Base-by-base conservation (phyloP, 2,113 vertebrate genomes). In the Burhinus oedicnemus region DNA sequence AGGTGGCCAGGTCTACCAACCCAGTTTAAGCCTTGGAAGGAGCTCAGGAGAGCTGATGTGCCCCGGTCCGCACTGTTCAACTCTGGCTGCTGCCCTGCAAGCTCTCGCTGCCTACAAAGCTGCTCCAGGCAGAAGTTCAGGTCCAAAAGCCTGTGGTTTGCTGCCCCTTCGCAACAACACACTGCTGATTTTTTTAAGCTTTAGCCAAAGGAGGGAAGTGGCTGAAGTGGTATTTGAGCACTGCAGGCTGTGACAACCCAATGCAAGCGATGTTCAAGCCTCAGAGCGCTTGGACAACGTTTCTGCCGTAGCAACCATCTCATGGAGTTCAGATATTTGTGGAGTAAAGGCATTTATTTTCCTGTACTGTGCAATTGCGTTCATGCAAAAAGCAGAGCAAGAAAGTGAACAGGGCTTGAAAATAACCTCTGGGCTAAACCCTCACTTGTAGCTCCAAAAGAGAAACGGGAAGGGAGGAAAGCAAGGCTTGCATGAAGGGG, bases 281-380 rank as follows among this genome's bases (percentile, higher is more conserved):
- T 54, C 2, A 0, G 55, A 38, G 69, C 25, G 2, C 17, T 9
- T 29, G 47, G 51, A 5, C 15, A 25, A 11, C 0, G 9, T 1
- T 61, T 13, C 60, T 65, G 61, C 3, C 32, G 36, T 5, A 13
- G 23, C 20, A 52, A n/a, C 45, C 6, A 1, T 0, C 29, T 32
- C 70, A 32, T 0, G 2, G 70, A 47, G 61, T 8, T 45, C 3
- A 76, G 65, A 8, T 16, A 16, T 11, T 11, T 7, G 22, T 13
- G 61, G 12, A 18, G 60, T 8, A 12, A 10, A 27, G 64, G 4
- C 14, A 21, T 14, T 51, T 40, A 2, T 57, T 64, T 30, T 12
- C 18, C 69, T 36, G 21, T 3, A 3, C 32, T 3, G 1, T 15
- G 27, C 19, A 30, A 3, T 1, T 6, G 23, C 1, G 2, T 4